Percentiles rank a stretch among this genome's conserved stretches.
Evolutionary conservation across 2,113 vertebrate species (phyloP).

Genomic region (Cervus canadensis): DNA sequence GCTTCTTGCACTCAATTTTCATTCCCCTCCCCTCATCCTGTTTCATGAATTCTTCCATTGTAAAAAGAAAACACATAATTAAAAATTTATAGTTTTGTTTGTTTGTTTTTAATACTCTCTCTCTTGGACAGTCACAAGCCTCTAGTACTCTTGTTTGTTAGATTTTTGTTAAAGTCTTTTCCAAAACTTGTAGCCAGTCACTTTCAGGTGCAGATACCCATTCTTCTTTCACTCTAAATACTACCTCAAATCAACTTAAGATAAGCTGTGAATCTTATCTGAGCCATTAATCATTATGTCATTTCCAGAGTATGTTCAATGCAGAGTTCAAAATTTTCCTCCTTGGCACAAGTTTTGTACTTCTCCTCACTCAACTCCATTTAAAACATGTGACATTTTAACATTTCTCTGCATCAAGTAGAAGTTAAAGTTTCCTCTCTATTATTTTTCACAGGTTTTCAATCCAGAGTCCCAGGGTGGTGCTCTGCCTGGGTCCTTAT

Average conservation of each 20-base stretch:
- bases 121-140: neutral
- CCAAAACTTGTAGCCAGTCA: neutral
- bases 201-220: neutral
- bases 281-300: neutral
- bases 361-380: neutral
- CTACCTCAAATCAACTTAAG: neutral
- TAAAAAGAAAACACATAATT: neutral
- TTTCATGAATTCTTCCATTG: neutral
- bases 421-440: neutral
- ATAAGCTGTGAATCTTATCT: neutral
- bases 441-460: neutral
- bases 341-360: neutral
- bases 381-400: neutral
- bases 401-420: neutral
- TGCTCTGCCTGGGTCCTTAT: accelerated
- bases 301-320: neutral
- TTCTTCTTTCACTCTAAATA: neutral
- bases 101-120: neutral
- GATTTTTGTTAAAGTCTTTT: neutral
- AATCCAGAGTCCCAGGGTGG: neutral
- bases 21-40: neutral
- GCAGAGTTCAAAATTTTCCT: neutral
- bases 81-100: neutral
- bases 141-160: neutral
- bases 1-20: neutral